Evolutionary conservation across 2,113 vertebrate genomes (phyloP), one percentile per base, ranked within the genome.

Genomic region (Xiphophorus couchianus): DNA sequence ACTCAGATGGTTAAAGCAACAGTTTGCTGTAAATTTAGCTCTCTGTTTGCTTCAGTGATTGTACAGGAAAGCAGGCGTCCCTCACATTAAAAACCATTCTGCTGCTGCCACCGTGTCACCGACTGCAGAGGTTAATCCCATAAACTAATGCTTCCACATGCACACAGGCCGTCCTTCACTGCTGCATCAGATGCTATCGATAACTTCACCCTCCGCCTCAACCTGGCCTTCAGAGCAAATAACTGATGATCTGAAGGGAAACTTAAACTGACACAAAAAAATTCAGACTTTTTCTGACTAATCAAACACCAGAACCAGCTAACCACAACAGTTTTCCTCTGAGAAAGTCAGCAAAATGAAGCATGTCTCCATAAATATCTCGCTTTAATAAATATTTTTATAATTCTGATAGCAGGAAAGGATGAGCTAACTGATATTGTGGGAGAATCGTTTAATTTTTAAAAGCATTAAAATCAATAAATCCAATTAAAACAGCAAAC

Each of bases 51-150:
- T 58, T 22, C 17, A 9, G 8, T 54, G 22, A 2, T 25, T 58
- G 51, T n/a, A n/a, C 17, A 58, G 51, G 1, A 25, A 9, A 2
- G 22, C 0, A 54, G 22, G 51, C 25, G 8, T n/a, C 22, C 0
- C 25, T 3, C 51, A 11, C 51, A 58, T 58, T n/a, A 58, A n/a
- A 58, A 58, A 25, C 19, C 51, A 58, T 7, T 58, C 25, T 58
- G 51, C 25, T 58, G 51, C 25, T 58, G 51, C 51, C 25, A n/a
- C 25, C 17, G 17, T 1, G 17, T 48, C 44, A 19, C 44, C 17
- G 14, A 70, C 69, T 67, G 75, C 33, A 66, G 60, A 68, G 31
- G 65, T 61, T 91, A 90, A 91, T 91, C 89, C 89, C 62, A 4
- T 19, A 8, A 78, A 70, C 33, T 14, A 30, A 90, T 90, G 81